Percentiles rank a stretch among this genome's conserved stretches.
Conservation (phyloP, 2,888 invertebrate species). For the Caenorhabditis imperialis region DNA sequence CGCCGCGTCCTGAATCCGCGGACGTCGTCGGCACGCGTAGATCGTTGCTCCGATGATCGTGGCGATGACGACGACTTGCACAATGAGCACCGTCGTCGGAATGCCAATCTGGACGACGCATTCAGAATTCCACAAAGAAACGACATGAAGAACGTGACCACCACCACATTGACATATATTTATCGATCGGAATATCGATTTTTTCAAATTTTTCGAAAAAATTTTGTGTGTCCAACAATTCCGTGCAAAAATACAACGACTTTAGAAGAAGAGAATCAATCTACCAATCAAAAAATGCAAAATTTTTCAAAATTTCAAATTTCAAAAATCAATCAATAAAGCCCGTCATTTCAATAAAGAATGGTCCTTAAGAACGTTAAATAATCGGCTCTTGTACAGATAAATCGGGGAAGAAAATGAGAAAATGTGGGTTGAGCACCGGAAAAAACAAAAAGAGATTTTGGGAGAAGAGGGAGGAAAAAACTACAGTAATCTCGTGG, state of each 20-base stretch:
- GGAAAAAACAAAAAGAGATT: constrained; percentile 4
- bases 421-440: constrained; percentile 7
- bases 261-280: too few relatives aligned
- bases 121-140: too few relatives aligned
- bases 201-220: constrained; percentile 9
- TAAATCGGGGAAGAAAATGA: constrained; percentile 2
- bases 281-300: too few relatives aligned
- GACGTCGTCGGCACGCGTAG: constrained; percentile 47
- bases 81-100: constrained; percentile 60
- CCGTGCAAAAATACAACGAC: too few relatives aligned
- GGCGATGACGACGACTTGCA: constrained; percentile 59
- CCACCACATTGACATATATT: not conserved
- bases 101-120: constrained; percentile 64
- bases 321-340: not conserved
- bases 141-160: not conserved
- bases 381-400: too few relatives aligned
- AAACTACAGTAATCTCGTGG: too few relatives aligned
- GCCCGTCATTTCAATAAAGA: not conserved
- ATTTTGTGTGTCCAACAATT: not conserved
- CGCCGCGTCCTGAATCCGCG: constrained; percentile 17
- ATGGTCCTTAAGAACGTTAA: too few relatives aligned
- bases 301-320: constrained; percentile 1
- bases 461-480: not conserved
- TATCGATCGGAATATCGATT: not conserved
- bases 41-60: constrained; percentile 54